These are phyloP conservation scores for Chiridota heheva DNA, from an alignment of 35 echinoderm and acorn worm genomes.

Conservation along the genomic window DNA sequence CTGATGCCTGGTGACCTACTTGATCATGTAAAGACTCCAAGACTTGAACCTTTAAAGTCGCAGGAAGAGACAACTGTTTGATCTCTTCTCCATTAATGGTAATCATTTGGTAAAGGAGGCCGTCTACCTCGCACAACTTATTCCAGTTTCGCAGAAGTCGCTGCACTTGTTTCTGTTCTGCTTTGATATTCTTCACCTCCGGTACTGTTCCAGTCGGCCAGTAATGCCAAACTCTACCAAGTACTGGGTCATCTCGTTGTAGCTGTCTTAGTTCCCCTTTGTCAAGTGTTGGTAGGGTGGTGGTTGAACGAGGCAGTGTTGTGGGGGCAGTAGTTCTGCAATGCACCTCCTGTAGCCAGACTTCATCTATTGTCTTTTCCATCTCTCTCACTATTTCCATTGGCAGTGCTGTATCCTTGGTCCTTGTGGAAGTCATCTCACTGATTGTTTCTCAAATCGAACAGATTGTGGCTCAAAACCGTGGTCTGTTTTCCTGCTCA, in stretches of 20 bases:
- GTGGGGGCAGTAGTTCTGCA: background rate
- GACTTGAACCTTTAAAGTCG: constrained; percentile 14
- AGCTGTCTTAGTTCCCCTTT: background rate
- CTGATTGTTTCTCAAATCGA: background rate
- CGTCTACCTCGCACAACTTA: constrained; percentile 4
- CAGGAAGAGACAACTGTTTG: constrained; percentile 46
- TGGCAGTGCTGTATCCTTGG: background rate
- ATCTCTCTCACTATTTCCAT: background rate
- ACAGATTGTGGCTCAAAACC: background rate
- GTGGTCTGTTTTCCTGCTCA: background rate
- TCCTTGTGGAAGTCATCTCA: background rate
- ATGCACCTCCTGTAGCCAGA: background rate
- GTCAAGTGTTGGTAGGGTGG: background rate
- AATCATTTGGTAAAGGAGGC: constrained; percentile 23
- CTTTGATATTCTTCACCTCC: background rate
- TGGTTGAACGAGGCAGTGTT: background rate
- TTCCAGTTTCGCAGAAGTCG: constrained; percentile 38
- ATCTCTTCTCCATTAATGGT: background rate
- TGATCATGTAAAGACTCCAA: constrained; percentile 32
- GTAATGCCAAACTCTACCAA: constrained; percentile 22
- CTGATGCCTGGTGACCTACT: constrained; percentile 53
- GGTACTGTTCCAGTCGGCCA: background rate
- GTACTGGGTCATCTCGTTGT: constrained; percentile 2
- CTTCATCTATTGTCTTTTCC: background rate
- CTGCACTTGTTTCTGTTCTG: background rate